phyloP scores from a whole-genome alignment of 2,797 vertebrate genomes.

The Cyclopterus lumpus region DNA sequence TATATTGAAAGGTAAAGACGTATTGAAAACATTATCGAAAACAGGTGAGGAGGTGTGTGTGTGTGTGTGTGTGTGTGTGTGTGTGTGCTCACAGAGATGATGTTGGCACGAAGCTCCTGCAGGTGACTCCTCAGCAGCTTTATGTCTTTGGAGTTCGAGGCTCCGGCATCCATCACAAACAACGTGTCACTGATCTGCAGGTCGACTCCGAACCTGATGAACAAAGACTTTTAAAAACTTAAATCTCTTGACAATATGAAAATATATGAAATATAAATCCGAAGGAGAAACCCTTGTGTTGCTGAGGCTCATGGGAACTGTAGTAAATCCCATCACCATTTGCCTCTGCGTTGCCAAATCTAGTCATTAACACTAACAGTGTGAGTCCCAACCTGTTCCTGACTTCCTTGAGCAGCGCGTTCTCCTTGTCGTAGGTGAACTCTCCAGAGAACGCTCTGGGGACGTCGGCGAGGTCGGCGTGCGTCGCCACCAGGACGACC shows the following conservation, averaged over 20 bases:
- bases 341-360: not conserved
- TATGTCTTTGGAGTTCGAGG: slow-evolving; percentile 95
- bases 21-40: not conserved
- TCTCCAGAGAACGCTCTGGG: slow-evolving; percentile 92
- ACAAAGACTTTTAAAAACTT: not conserved
- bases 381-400: slow-evolving; percentile 86
- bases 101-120: slow-evolving; percentile 90
- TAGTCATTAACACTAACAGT: not conserved
- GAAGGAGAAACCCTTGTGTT: too few species aligned
- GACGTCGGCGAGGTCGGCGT: slow-evolving; percentile 94
- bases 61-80: not conserved
- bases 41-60: not conserved
- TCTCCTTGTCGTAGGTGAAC: slow-evolving; percentile 94
- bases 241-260: not conserved
- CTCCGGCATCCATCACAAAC: slow-evolving; percentile 94
- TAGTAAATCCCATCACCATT: too few species aligned
- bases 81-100: slow-evolving; percentile 88
- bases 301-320: not conserved
- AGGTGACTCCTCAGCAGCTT: slow-evolving; percentile 94
- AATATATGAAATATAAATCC: not conserved
- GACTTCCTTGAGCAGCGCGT: slow-evolving; percentile 90
- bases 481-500: slow-evolving; percentile 93
- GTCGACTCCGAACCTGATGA: slow-evolving; percentile 93
- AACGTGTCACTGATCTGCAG: slow-evolving; percentile 93
- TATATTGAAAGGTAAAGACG: not conserved